A percentile compares a stretch with the other conserved stretches of the same genome.
phyloP scores from a whole-genome alignment of 2,888 invertebrate species.

The Mycogona germanica region DNA sequence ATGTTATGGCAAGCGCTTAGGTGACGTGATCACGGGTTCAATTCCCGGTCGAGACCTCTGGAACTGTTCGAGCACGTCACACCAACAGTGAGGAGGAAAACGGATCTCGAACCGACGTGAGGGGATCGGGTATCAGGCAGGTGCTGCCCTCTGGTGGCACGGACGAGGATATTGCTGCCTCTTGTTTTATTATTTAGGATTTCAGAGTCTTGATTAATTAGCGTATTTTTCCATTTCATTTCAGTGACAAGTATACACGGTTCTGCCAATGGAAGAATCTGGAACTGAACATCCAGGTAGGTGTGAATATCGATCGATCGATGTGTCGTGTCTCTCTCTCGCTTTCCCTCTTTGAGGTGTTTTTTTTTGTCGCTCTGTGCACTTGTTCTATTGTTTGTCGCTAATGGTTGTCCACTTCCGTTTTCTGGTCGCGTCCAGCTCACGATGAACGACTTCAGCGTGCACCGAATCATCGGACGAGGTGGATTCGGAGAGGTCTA shows the following conservation, averaged over 20 bases:
- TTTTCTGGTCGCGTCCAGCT: constrained; percentile 52
- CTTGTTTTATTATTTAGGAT: neutral
- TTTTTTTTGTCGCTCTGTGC: neutral
- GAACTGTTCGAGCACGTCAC: no score
- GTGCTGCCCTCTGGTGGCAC: no score
- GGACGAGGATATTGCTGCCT: no score
- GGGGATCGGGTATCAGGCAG: no score
- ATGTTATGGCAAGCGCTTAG: no score
- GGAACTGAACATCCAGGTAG: constrained; percentile 96
- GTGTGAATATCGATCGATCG: constrained; percentile 27
- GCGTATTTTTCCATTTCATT: constrained; percentile 31
- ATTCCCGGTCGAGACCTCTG: no score
- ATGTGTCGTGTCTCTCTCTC: neutral
- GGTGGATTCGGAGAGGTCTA: constrained; percentile 99
- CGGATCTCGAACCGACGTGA: no score
- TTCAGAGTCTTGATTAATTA: neutral
- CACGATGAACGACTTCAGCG: constrained; percentile 99
- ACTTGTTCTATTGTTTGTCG: no score
- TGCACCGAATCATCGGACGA: constrained; percentile 97
- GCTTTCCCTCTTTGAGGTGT: neutral
- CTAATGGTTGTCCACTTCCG: no score
- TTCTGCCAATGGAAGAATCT: constrained; percentile 99
- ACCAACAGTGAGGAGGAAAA: no score
- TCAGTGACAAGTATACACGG: constrained; percentile 96
- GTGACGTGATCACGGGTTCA: no score